phyloP scores from a whole-genome alignment of 2,113 vertebrate species.

The Ciconia maguari region DNA sequence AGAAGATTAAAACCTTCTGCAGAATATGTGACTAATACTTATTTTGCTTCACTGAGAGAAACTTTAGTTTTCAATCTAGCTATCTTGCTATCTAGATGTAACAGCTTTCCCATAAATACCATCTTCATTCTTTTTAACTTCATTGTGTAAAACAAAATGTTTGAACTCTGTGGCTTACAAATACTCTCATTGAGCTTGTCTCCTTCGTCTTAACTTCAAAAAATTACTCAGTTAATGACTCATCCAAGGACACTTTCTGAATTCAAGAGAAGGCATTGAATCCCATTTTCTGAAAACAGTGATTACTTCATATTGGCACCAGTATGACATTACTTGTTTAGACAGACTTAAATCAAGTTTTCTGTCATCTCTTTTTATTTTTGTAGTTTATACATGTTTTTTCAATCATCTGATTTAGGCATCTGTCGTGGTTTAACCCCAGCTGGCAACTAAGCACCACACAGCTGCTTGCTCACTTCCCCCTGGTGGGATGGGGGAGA shows the following conservation, averaged over 20 bases:
- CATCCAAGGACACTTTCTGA: neutral
- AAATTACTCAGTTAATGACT: neutral
- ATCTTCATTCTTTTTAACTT: neutral
- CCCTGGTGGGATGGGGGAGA: too few species aligned
- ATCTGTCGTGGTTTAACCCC: too few species aligned
- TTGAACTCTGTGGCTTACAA: neutral
- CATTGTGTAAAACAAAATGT: neutral
- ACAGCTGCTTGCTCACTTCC: too few species aligned
- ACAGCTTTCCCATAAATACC: neutral
- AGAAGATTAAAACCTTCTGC: neutral
- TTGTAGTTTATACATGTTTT: neutral
- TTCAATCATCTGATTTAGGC: neutral
- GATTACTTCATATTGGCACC: conserved; percentile 20
- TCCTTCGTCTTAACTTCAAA: neutral
- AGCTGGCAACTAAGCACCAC: too few species aligned
- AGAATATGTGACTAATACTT: neutral
- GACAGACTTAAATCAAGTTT: neutral
- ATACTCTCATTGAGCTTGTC: neutral
- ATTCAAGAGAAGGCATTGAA: neutral
- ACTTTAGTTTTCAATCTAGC: neutral
- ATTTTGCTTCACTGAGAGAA: neutral
- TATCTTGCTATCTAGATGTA: neutral
- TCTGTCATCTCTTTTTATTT: conserved; percentile 30
- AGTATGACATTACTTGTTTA: neutral
- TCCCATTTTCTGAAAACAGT: conserved; percentile 3